Evolutionary conservation across 2,888 invertebrate species (phyloP).

Genomic region (Dendrolimus houi): DNA sequence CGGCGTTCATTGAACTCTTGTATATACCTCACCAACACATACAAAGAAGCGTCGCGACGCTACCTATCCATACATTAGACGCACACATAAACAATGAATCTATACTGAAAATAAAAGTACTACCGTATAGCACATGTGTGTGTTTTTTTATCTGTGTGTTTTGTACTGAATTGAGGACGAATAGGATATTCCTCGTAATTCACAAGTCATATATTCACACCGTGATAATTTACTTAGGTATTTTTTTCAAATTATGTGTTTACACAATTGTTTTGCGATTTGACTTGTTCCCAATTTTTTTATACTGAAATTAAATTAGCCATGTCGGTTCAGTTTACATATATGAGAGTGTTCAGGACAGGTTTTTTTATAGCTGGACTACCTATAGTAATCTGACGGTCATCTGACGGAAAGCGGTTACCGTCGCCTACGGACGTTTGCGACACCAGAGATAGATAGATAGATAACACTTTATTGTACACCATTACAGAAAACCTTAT

Average conservation of each 20-base stretch:
- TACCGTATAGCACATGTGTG: conserved; percentile 5
- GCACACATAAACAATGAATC: conserved; percentile 16
- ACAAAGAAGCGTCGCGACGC: conserved; percentile 25
- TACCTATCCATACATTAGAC: conserved; percentile 23
- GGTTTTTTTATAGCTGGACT: too few relatives aligned
- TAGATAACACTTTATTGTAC: too few relatives aligned
- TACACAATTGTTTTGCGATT: not conserved
- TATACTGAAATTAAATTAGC: too few relatives aligned
- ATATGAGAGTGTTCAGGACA: too few relatives aligned
- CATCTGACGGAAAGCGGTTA: too few relatives aligned
- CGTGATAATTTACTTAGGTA: conserved; percentile 10
- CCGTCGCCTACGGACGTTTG: too few relatives aligned
- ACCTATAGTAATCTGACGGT: too few relatives aligned
- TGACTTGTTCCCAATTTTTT: too few relatives aligned
- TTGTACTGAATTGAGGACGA: conserved; percentile 33
- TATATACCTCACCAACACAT: conserved; percentile 25
- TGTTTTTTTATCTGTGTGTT: conserved; percentile 4
- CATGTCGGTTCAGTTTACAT: too few relatives aligned
- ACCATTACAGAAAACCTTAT: too few relatives aligned
- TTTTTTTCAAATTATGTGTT: conserved; percentile 8
- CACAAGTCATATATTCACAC: conserved; percentile 13
- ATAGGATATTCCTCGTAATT: conserved; percentile 32
- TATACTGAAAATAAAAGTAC: conserved; percentile 3
- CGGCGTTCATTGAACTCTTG: conserved; percentile 32
- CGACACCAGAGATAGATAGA: too few relatives aligned